Conservation (phyloP, 2,113 vertebrate species). For the Fregetta grallaria region DNA sequence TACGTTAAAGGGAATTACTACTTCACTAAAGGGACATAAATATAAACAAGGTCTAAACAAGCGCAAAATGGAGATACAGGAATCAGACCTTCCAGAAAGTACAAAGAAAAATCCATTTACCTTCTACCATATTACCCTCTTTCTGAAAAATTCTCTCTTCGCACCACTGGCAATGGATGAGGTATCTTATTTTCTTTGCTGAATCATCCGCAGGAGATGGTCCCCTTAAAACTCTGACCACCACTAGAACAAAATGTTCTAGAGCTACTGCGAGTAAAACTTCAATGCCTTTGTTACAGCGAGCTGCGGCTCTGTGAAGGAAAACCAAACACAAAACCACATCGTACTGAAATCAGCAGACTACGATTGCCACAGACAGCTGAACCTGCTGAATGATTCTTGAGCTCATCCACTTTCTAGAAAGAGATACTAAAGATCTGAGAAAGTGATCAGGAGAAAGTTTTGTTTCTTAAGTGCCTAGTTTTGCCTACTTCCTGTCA, state of each 20-base stretch:
- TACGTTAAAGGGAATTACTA: not conserved
- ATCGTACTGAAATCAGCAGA: not conserved
- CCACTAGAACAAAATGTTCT: conserved; percentile 95
- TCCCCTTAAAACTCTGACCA: conserved; percentile 90
- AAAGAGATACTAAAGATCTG: not conserved
- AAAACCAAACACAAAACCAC: not conserved
- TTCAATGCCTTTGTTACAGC: conserved; percentile 96
- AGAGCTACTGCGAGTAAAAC: conserved; percentile 91
- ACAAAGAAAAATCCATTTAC: conserved; percentile 66
- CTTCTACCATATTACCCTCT: conserved; percentile 90
- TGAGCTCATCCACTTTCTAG: not conserved
- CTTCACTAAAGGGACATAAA: not conserved
- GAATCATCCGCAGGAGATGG: conserved; percentile 89
- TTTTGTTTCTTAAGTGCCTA: not conserved
- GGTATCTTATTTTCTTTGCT: conserved; percentile 83
- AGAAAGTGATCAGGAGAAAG: not conserved
- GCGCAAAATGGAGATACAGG: not conserved
- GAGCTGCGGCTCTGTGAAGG: conserved; percentile 84
- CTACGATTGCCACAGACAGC: not conserved
- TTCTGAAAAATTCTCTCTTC: conserved; percentile 94
- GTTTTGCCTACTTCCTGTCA: not conserved
- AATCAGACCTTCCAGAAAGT: not conserved
- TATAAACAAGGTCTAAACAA: not conserved
- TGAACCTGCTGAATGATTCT: not conserved
- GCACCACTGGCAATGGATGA: conserved; percentile 98